Conservation (phyloP, 2,888 invertebrate genomes). For the Teinopalpus imperialis region DNA sequence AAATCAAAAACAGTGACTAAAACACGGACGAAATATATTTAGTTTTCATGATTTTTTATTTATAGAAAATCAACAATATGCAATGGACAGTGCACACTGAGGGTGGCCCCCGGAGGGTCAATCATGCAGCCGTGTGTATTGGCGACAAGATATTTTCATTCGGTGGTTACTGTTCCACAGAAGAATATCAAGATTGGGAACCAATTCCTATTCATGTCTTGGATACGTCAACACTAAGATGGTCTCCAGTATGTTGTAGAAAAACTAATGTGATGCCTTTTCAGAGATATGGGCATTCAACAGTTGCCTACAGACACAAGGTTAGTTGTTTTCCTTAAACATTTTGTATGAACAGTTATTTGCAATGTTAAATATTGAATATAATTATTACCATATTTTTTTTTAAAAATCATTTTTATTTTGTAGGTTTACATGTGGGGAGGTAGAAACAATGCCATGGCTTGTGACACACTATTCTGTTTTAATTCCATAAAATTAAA, state of each 20-base stretch:
- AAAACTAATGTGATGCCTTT: slow-evolving; percentile 84
- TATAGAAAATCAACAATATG: slow-evolving; percentile 67
- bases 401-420: too few relatives aligned
- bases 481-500: slow-evolving; percentile 88
- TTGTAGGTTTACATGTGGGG: slow-evolving; percentile 92
- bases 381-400: too few relatives aligned
- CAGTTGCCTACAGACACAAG: slow-evolving; percentile 88
- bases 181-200: slow-evolving; percentile 87
- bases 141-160: slow-evolving; percentile 92
- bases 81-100: slow-evolving; percentile 93
- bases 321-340: slow-evolving; percentile 44
- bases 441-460: slow-evolving; percentile 91
- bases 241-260: slow-evolving; percentile 80
- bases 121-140: slow-evolving; percentile 94
- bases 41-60: slow-evolving; percentile 9
- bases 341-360: slow-evolving; percentile 1
- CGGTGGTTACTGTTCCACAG: slow-evolving; percentile 95
- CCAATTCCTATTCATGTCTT: slow-evolving; percentile 94
- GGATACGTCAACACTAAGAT: slow-evolving; percentile 86
- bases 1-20: background rate
- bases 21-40: slow-evolving; percentile 3
- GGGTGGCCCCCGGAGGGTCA: slow-evolving; percentile 95
- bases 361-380: too few relatives aligned
- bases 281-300: slow-evolving; percentile 96
- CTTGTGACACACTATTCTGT: slow-evolving; percentile 90